Conservation (phyloP, 1,140 invertebrate genomes). For the Pseudobourletiella spinata region DNA sequence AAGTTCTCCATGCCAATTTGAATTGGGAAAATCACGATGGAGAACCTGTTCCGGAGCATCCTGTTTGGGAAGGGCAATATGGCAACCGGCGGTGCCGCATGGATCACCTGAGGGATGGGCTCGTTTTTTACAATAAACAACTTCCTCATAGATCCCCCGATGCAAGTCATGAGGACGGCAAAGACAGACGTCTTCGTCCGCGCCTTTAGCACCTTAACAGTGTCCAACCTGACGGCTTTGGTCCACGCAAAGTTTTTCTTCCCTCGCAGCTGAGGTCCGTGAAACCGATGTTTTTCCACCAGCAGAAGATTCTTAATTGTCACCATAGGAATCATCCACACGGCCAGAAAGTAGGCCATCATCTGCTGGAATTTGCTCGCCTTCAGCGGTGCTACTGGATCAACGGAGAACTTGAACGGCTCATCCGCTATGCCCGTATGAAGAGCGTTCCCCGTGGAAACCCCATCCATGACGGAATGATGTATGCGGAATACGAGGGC, state of each 20-base stretch:
- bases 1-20: constrained; percentile 18
- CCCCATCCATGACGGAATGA: constrained; percentile 20
- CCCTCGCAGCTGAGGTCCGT: constrained; percentile 26
- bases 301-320: constrained; percentile 22
- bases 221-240: constrained; percentile 20
- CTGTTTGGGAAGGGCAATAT: constrained; percentile 26
- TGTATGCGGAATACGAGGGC: constrained; percentile 20
- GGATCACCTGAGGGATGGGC: constrained; percentile 18
- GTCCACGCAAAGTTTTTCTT: constrained; percentile 30
- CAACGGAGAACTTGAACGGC: constrained; percentile 30
- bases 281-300: constrained; percentile 26
- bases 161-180: constrained; percentile 25
- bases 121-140: constrained; percentile 15
- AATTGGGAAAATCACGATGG: constrained; percentile 21
- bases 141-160: constrained; percentile 26
- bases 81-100: constrained; percentile 28
- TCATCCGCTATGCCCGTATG: constrained; percentile 25
- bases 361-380: constrained; percentile 1
- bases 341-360: constrained; percentile 11
- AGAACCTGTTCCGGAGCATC: constrained; percentile 22
- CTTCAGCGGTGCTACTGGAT: constrained; percentile 18
- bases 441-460: constrained; percentile 28
- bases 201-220: constrained; percentile 25
- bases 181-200: constrained; percentile 22
- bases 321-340: constrained; percentile 17